Conservation (phyloP, 2,888 invertebrate species). For the Cheilosia vulpina region DNA sequence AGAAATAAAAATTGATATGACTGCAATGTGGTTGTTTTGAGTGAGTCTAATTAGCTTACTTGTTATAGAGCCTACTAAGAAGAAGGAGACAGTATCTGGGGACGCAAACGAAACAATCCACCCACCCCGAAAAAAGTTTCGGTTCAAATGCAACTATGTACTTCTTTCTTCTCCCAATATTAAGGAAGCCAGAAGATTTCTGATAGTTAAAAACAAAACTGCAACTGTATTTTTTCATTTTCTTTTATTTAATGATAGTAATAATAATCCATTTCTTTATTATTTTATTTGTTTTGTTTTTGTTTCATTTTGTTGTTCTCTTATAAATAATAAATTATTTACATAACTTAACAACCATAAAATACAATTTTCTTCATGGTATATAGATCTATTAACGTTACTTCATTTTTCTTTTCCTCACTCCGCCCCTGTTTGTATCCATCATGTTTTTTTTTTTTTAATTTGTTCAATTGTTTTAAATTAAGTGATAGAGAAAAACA, state of each 20-base stretch:
- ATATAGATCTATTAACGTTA: constrained; percentile 47
- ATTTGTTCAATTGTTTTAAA: constrained; percentile 7
- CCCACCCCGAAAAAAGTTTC: too few relatives aligned
- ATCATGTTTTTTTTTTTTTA: constrained; percentile 21
- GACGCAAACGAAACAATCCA: too few relatives aligned
- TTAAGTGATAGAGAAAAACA: not conserved
- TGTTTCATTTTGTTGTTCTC: constrained; percentile 45
- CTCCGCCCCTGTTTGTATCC: constrained; percentile 31
- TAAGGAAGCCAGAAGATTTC: not conserved
- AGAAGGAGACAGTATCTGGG: too few relatives aligned
- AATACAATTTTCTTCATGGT: constrained; percentile 61
- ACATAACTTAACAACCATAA: constrained; percentile 74
- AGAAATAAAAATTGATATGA: constrained; percentile 4
- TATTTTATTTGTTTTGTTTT: constrained; percentile 20
- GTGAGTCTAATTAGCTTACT: too few relatives aligned
- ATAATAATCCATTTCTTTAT: constrained; percentile 64
- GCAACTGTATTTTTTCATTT: constrained; percentile 36
- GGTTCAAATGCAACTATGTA: too few relatives aligned
- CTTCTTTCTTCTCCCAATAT: too few relatives aligned
- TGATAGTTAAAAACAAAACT: not conserved
- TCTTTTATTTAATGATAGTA: constrained; percentile 67
- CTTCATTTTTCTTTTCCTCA: constrained; percentile 39
- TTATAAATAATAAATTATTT: constrained; percentile 72
- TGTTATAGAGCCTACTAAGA: too few relatives aligned
- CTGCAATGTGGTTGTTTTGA: not conserved